Evolutionary conservation across 2,888 invertebrate species (phyloP), one percentile per base, ranked within the genome.

Genomic region (Entomobrya multifasciata): DNA sequence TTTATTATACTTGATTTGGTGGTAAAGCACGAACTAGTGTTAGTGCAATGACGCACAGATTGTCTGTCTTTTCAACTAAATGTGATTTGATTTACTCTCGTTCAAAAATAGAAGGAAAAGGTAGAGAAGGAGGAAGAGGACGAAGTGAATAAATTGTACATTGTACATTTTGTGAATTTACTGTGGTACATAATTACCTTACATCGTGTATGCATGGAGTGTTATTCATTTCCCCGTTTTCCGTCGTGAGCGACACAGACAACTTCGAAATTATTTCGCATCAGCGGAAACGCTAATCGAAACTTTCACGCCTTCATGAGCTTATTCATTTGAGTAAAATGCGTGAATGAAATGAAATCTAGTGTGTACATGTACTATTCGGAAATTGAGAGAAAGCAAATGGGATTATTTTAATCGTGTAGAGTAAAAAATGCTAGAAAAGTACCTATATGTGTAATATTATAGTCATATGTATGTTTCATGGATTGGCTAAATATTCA

Each of bases 241-340:
- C 76, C 76, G 36, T 8, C 8, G 17, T 57, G 17, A 76, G 57
- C 55, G 52, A 76, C 30, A 76, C 17, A 78, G 44, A 60, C 44
- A 44, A 60, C 44, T 44, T 79, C 65, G 88, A 90, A 36, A 90
- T 90, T 90, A 90, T 90, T 90, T 90, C 90, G 87, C 90, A 89
- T 90, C 88, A 88, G 88, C 86, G 90, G 89, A 90, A 90, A 89
- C 89, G 87, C 88, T 90, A 90, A 90, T 90, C 88, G 90, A 90
- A 90, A 90, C 76, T 90, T 89, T 90, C 90, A 90, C 90, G 90
- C 90, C 82, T 87, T 88, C 84, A 74, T 89, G 90, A 87, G 74
- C 49, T 87, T 87, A 85, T 60, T 85, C 77, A 84, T 89, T 90
- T 89, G 86, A 70, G 86, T 89, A 67, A 82, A 80, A 83, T 62